Percentiles rank a stretch among this genome's conserved stretches.
phyloP scores from a whole-genome alignment of 1,140 invertebrate genomes.

The Liolophura sinensis region DNA sequence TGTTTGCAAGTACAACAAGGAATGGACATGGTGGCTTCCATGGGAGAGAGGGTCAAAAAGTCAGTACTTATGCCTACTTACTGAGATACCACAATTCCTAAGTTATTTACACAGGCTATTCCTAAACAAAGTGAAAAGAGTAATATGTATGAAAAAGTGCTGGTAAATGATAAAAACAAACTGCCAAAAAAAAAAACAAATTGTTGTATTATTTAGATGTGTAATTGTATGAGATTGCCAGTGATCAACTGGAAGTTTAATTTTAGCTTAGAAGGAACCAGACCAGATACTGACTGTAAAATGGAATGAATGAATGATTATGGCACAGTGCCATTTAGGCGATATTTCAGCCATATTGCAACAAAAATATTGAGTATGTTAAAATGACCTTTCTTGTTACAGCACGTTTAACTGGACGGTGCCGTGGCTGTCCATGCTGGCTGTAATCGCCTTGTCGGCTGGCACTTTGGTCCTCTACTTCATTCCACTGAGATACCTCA shows the following conservation, averaged over 20 bases:
- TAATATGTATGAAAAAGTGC: neutral
- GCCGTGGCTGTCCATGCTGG: slow-evolving; percentile 92
- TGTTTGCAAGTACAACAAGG: slow-evolving; percentile 87
- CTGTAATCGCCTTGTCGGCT: slow-evolving; percentile 75
- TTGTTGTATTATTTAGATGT: too few relatives aligned
- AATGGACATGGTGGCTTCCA: slow-evolving; percentile 88
- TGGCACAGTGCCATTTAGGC: too few relatives aligned
- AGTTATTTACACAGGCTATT: neutral
- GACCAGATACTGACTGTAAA: too few relatives aligned
- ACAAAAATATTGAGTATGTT: neutral
- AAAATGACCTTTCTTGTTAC: slow-evolving; percentile 58
- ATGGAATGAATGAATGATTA: too few relatives aligned
- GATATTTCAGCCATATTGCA: too few relatives aligned
- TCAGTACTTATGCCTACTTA: slow-evolving; percentile 59
- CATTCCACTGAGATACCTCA: slow-evolving; percentile 86
- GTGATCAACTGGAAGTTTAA: too few relatives aligned
- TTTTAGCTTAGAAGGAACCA: neutral
- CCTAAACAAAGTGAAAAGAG: neutral
- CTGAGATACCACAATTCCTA: neutral
- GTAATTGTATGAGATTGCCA: too few relatives aligned
- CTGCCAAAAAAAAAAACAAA: too few relatives aligned
- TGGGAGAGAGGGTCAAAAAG: slow-evolving; percentile 94
- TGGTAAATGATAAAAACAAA: too few relatives aligned
- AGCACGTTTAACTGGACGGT: slow-evolving; percentile 94
- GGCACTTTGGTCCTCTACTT: slow-evolving; percentile 82